Evolutionary conservation across 2,888 invertebrate species (phyloP), one percentile per base, ranked within the genome.

Genomic region (Cecidostiba fungosa): DNA sequence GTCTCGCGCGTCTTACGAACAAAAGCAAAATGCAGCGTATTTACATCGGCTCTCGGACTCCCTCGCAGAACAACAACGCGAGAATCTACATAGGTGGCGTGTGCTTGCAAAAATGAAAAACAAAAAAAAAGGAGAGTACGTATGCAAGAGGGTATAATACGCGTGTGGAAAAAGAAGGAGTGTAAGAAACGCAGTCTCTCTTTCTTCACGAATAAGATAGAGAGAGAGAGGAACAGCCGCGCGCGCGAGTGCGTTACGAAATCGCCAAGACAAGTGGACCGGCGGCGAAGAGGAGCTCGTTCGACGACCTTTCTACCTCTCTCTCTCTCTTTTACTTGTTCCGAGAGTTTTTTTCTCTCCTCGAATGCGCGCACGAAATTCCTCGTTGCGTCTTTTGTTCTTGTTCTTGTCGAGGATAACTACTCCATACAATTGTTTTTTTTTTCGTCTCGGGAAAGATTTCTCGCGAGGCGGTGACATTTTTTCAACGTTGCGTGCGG

Each of bases 191-290:
- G 50, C 26, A n/a, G 50, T 80, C 19, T 59, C 19, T 62, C 39
- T 39, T 62, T 43, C 73, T 62, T 59, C 47, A n/a, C 29, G 62
- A 81, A 81, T 43, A 43, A 66, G 62, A 62, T n/a, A 66, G 66
- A 50, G 50, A 77, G 85, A 72, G 78, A 82, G 83, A 74, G 62
- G 50, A 66, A 87, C 85, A 77, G 86, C 19, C 89, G 89, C 70
- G n/a, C n/a, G 89, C 62, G 72, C 88, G 89, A 87, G 88, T 89
- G 88, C 89, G 87, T 91, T 91, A 91, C 91, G 91, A 91, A 91
- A 91, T 91, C 91, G 89, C 89, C 66, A 87, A 88, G 86, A 86
- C 86, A 83, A 86, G 81, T 78, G 77, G 77, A 76, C 54, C 79
- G 82, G 73, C 78, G 70, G 54, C 10, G 87, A 87, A 87, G 88